Base-by-base conservation (phyloP, 2,113 vertebrate genomes). In the Arvicanthis niloticus region DNA sequence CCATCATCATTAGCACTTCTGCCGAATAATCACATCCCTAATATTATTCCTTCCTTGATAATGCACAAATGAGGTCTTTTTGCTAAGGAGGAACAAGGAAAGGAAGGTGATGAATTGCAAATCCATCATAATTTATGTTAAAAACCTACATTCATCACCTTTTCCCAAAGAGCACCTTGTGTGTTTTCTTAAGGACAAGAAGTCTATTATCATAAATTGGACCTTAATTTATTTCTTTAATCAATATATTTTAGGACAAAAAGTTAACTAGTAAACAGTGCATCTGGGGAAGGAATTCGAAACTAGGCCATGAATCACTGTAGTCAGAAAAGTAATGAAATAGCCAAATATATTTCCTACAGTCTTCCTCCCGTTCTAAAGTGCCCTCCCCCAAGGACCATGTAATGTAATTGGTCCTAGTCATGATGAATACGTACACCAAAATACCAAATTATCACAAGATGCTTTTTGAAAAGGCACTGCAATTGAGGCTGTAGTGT, bases 111-210 rank as follows among this genome's bases (percentile, higher is more conserved):
- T 91, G 40, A 96, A 97, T 95, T 96, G 88, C 89, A 97, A 97
- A 98, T 95, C 96, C 81, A 85, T 95, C 75, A 93, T 95, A 90
- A 97, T 96, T 94, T 97, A 97, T 97, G 96, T 91, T 97, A 93
- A 94, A 76, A 97, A 95, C 93, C 72, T 72, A 94, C 51, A 91
- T 96, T 93, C 78, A 91, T 93, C 95, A 80, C 91, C 97, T 96
- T 95, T 94, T 45, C 76, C 26, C 93, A 95, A 96, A 95, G 3
- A 93, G 87, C 13, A 68, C 70, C 72, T 58, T 24, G 16, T 40
- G 62, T 87, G 76, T 95, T 96, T 92, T 84, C 87, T 88, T 72
- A 96, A 88, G 89, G 75, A 45, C 4, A 68, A 94, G 96, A 93
- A 95, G 87, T 88, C 62, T 96, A 60, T 95, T 96, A 95, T 96